These are phyloP conservation scores for Aphis gossypii DNA, from an alignment of 1,140 invertebrate genomes.

Conservation along the genomic window DNA sequence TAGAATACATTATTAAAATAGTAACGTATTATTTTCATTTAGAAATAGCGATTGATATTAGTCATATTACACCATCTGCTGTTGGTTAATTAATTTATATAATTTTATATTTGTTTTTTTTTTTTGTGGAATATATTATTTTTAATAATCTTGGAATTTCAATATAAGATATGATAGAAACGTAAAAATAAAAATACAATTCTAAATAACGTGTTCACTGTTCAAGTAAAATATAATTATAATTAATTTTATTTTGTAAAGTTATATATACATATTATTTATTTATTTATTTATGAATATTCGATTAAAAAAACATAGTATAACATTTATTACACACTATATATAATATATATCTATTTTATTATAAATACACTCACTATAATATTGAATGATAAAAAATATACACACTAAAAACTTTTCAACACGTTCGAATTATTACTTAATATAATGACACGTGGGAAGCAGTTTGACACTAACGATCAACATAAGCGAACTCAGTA, in stretches of 20 bases:
- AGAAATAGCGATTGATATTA: neutral
- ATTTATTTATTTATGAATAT: neutral
- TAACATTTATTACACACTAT: too few relatives aligned
- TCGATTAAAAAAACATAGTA: neutral
- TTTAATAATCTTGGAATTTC: neutral
- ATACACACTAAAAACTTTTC: too few relatives aligned
- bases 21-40: neutral
- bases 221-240: neutral
- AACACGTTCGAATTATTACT: too few relatives aligned
- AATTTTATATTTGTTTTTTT: neutral
- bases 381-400: too few relatives aligned
- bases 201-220: neutral
- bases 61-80: neutral
- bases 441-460: too few relatives aligned
- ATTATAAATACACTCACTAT: too few relatives aligned
- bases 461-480: too few relatives aligned
- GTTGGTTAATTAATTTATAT: neutral
- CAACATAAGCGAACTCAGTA: too few relatives aligned
- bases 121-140: constrained; percentile 5
- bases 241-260: neutral
- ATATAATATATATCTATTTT: too few relatives aligned
- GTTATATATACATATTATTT: neutral
- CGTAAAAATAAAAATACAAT: neutral
- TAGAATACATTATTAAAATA: neutral
- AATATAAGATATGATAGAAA: neutral